Base-by-base conservation (phyloP, 2,888 invertebrate species). In the Eupithecia subumbrata region DNA sequence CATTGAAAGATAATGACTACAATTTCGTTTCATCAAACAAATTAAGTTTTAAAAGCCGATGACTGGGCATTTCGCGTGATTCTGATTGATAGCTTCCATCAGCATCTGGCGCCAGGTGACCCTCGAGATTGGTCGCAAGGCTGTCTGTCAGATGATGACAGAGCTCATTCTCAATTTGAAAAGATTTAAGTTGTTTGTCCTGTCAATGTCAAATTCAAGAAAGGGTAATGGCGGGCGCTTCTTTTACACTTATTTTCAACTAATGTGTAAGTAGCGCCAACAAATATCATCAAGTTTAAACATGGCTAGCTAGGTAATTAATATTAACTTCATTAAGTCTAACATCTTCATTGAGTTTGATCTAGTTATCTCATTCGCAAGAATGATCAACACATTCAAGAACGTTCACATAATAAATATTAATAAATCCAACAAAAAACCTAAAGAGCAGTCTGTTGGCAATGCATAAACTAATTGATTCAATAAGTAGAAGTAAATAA, bases 91-190 rank as follows among this genome's bases (percentile, higher is more conserved):
- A 75, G 76, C 74, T 73, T 73, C 72, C 73, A 76, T 70, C 76
- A 78, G 79, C 79, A 78, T 71, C 73, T 70, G 82, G 82, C 80
- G 81, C 79, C 81, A 74, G 69, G 68, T 69, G 80, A 81, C 81
- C 80, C 75, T 78, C 71, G 72, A 52, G 71, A 78, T 74, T 78
- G 79, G 76, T 74, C 68, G 74, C 78, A 78, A 81, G 81, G 81
- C 76, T 76, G 78, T 79, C 81, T 80, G 80, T 52, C 75, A 75
- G 74, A 72, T 78, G 79, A 78, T 79, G 79, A 79, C 78, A 71
- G 52, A 71, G 77, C 73, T 71, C 45, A 73, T 64, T 74, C 52
- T 75, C 37, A 74, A 73, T 74, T 74, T 70, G 63, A 73, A 73
- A 69, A 72, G 37, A 70, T 72, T 71, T 16, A 73, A 60, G 37